phyloP scores from a whole-genome alignment of 1,140 invertebrate species.

The Drosophila murphyi region DNA sequence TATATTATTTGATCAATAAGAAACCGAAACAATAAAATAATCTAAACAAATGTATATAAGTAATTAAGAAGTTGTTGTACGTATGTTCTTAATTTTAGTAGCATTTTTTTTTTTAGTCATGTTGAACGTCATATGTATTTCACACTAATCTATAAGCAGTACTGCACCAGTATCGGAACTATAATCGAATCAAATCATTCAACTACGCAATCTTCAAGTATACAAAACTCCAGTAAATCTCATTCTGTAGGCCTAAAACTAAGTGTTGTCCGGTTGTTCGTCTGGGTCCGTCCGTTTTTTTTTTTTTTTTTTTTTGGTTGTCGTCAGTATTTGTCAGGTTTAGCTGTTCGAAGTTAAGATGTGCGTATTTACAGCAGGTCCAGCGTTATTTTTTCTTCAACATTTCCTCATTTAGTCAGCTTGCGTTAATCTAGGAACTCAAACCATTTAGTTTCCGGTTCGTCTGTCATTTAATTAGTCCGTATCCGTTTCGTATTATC shows the following conservation, averaged over 20 bases:
- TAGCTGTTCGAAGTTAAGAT: conserved; percentile 40
- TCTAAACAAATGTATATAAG: conserved; percentile 8
- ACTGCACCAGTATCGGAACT: conserved; percentile 1
- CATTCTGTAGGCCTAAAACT: conserved; percentile 57
- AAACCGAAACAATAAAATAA: conserved; percentile 40
- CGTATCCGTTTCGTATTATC: conserved; percentile 23
- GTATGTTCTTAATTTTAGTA: neutral
- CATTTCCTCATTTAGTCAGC: conserved; percentile 42
- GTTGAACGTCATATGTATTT: conserved; percentile 64
- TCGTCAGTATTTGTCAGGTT: conserved; percentile 33
- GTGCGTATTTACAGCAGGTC: conserved; percentile 78
- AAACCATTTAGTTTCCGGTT: conserved; percentile 73
- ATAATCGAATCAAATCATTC: conserved; percentile 6
- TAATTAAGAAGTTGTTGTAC: conserved; percentile 1
- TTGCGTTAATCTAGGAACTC: conserved; percentile 76
- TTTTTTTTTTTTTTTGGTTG: conserved; percentile 16
- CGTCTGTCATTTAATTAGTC: conserved; percentile 42
- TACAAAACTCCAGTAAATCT: conserved; percentile 33
- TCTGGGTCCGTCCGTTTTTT: conserved; percentile 1
- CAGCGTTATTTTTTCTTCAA: conserved; percentile 10
- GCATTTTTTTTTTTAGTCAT: conserved; percentile 25
- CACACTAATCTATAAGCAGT: conserved; percentile 34
- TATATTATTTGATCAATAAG: conserved; percentile 52
- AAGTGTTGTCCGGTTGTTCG: conserved; percentile 39
- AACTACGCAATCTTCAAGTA: conserved; percentile 3